A percentile compares a stretch with the other conserved stretches of the same genome.
Evolutionary conservation across 2,888 invertebrate species (phyloP).

Genomic region (Tachystola acroxantha): DNA sequence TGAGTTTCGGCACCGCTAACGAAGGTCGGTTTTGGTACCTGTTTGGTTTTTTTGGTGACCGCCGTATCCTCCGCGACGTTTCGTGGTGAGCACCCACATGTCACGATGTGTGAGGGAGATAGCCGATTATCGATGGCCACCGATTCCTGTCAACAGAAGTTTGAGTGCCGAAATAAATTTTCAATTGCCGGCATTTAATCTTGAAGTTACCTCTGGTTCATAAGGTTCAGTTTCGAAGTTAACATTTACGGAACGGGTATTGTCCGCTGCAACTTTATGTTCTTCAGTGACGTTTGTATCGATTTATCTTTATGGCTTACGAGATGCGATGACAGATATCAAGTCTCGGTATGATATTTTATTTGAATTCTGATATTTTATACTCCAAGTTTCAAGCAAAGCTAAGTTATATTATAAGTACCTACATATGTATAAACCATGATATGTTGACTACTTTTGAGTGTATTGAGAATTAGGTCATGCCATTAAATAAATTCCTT

Average conservation of each 20-base stretch:
- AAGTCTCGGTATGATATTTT: constrained; percentile 17
- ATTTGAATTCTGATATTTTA: constrained; percentile 9
- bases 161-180: constrained; percentile 36
- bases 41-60: constrained; percentile 58
- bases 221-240: constrained; percentile 26
- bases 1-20: constrained; percentile 65
- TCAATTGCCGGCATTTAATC: constrained; percentile 14
- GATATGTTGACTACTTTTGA: too few species aligned
- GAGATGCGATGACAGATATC: constrained; percentile 21
- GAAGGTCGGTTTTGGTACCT: constrained; percentile 59
- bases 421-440: too few species aligned
- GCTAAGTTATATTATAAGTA: too few species aligned
- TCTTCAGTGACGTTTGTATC: constrained; percentile 15
- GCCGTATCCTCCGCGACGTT: constrained; percentile 34
- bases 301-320: constrained; percentile 25
- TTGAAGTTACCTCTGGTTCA: constrained; percentile 12
- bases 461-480: too few species aligned
- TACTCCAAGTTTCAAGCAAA: too few species aligned
- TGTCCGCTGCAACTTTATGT: constrained; percentile 14
- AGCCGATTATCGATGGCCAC: constrained; percentile 65
- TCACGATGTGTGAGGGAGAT: constrained; percentile 52
- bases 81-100: constrained; percentile 45
- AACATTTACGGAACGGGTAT: constrained; percentile 14
- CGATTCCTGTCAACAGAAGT: constrained; percentile 54
- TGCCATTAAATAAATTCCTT: too few species aligned